Percentiles rank a stretch among this genome's conserved stretches.
Evolutionary conservation across 2,888 invertebrate genomes (phyloP).

Genomic region (Nephrotoma flavescens): DNA sequence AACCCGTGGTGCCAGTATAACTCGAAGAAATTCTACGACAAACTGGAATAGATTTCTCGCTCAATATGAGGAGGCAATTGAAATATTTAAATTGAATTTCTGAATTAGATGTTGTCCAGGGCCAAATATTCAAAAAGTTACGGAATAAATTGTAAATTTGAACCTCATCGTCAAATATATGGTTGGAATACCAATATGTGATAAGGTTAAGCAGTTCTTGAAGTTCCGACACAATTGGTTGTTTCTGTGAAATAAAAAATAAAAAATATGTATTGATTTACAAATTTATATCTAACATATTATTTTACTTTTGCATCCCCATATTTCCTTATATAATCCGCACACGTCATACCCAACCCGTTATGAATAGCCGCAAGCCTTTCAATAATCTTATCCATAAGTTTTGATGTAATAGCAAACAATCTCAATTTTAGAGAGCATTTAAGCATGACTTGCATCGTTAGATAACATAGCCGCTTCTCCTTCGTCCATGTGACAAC

Average conservation of each 20-base stretch:
- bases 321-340: conserved; percentile 22
- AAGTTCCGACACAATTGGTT: conserved; percentile 21
- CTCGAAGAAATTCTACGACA: conserved; percentile 23
- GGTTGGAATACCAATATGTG: conserved; percentile 22
- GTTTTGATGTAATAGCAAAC: conserved; percentile 17
- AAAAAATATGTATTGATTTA: background rate
- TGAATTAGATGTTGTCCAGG: conserved; percentile 25
- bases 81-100: conserved; percentile 20
- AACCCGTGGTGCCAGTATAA: conserved; percentile 18
- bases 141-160: conserved; percentile 17
- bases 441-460: conserved; percentile 22
- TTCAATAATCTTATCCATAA: conserved; percentile 18
- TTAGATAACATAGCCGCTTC: conserved; percentile 2
- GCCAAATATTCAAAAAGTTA: conserved; percentile 22
- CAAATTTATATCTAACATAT: background rate
- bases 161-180: conserved; percentile 18
- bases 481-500: background rate
- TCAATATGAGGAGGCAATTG: conserved; percentile 20
- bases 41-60: conserved; percentile 25
- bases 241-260: conserved; percentile 12
- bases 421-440: conserved; percentile 17
- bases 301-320: conserved; percentile 18
- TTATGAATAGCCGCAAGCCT: conserved; percentile 21
- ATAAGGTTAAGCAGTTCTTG: conserved; percentile 20
- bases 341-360: conserved; percentile 19